Percentiles rank a stretch among this genome's conserved stretches.
phyloP scores from a whole-genome alignment of 2,888 invertebrate genomes.

The Venustoraphidia nigricollis region DNA sequence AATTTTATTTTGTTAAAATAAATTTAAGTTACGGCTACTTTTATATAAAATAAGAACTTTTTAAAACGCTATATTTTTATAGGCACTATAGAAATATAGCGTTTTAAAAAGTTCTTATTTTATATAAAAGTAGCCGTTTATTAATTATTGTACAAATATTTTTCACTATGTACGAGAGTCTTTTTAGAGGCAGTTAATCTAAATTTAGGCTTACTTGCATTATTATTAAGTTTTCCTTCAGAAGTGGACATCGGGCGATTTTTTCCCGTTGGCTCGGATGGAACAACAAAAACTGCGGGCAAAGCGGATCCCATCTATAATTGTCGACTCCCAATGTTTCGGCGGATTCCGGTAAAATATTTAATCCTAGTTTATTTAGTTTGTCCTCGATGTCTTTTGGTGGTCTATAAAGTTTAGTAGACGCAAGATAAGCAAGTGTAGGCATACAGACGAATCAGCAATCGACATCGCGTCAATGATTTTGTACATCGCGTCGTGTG shows the following conservation, averaged over 20 bases:
- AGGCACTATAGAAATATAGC: background rate
- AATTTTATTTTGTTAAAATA: no score
- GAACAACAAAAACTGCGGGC: conserved; percentile 35
- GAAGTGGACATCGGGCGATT: conserved; percentile 38
- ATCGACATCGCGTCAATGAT: background rate
- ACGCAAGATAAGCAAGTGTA: background rate
- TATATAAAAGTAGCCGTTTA: no score
- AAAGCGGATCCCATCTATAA: conserved; percentile 28
- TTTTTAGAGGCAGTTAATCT: background rate
- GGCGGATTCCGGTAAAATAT: conserved; percentile 15
- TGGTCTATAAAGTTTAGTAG: conserved; percentile 11
- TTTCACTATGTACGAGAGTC: no score
- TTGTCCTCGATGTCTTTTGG: conserved; percentile 16
- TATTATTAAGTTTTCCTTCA: conserved; percentile 35
- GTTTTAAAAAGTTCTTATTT: no score
- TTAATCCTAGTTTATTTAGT: conserved; percentile 18
- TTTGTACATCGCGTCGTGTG: no score
- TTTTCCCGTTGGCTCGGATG: conserved; percentile 36
- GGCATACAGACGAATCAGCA: background rate
- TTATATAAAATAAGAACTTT: no score
- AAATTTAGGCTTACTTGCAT: conserved; percentile 31
- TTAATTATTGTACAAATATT: no score
- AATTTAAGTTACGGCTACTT: no score
- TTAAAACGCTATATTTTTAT: background rate
- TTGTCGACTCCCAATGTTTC: conserved; percentile 15